These are phyloP conservation scores for Sula dactylatra DNA, from an alignment of 2,113 vertebrate genomes.

Conservation along the genomic window DNA sequence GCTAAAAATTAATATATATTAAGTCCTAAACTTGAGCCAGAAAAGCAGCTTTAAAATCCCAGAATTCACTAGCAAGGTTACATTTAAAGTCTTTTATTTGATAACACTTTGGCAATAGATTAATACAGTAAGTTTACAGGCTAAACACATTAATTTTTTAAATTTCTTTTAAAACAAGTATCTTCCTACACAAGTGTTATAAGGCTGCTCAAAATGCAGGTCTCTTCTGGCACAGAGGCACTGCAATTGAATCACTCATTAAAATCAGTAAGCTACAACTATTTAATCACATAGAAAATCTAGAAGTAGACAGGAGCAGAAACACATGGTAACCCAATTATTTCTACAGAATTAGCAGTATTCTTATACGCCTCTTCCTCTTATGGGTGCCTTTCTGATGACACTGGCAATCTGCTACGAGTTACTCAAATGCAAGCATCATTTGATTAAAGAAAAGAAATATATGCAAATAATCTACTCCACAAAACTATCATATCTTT, in stretches of 20 bases:
- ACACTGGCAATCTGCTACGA: constrained; percentile 30
- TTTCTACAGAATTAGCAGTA: constrained; percentile 26
- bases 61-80: not conserved
- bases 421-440: not conserved
- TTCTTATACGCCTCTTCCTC: constrained; percentile 25
- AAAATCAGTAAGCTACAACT: not conserved
- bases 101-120: not conserved
- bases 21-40: not conserved
- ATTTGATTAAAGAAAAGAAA: not conserved
- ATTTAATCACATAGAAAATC: not conserved
- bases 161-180: not conserved
- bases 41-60: not conserved
- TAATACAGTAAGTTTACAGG: not conserved
- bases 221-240: not conserved
- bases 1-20: not conserved
- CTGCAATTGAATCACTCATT: not conserved
- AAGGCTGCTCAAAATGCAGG: not conserved
- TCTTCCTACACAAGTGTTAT: not conserved
- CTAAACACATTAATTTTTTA: not conserved
- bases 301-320: not conserved
- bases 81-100: not conserved
- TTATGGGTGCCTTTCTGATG: not conserved
- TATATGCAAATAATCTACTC: not conserved
- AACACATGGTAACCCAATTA: constrained; percentile 56
- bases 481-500: not conserved